A percentile compares a stretch with the other conserved stretches of the same genome.
These are phyloP conservation scores for Odiellus spinosus DNA, from an alignment of 2,888 invertebrate species.

Conservation along the genomic window DNA sequence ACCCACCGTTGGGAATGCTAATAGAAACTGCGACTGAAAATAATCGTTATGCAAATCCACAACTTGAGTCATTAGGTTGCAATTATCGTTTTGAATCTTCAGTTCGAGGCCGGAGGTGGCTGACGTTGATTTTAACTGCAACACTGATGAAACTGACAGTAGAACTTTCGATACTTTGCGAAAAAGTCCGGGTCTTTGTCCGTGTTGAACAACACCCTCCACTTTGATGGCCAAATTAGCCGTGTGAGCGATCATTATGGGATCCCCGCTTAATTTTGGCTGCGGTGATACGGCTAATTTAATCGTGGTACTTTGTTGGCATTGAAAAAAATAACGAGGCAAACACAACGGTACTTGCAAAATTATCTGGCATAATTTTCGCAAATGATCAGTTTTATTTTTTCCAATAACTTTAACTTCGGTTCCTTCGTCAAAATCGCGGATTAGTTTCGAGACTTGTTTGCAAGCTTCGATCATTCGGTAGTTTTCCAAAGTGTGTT, in stretches of 20 bases:
- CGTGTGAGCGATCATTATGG: conserved; percentile 62
- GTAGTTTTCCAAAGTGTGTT: conserved; percentile 14
- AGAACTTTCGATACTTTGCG: conserved; percentile 53
- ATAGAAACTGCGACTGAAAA: conserved; percentile 78
- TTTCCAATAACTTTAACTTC: conserved; percentile 11
- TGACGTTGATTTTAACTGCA: conserved; percentile 25
- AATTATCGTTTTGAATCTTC: conserved; percentile 14
- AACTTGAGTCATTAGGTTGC: conserved; percentile 49
- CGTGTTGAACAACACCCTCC: conserved; percentile 69
- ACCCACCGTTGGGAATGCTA: conserved; percentile 43
- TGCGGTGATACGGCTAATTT: conserved; percentile 67
- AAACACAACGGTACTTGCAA: conserved; percentile 48
- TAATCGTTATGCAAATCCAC: conserved; percentile 84
- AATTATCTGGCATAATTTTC: conserved; percentile 34
- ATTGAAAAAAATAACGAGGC: conserved; percentile 68
- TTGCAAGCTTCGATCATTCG: conserved; percentile 16
- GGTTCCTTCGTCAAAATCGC: conserved; percentile 10
- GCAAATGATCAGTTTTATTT: conserved; percentile 28
- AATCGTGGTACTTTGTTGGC: conserved; percentile 60
- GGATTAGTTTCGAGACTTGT: conserved; percentile 10
- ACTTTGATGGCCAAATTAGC: conserved; percentile 80
- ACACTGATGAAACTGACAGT: conserved; percentile 39
- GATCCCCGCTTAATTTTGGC: conserved; percentile 60
- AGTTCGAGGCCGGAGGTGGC: not conserved
- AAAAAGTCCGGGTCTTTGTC: conserved; percentile 44